A percentile compares a stretch with the other conserved stretches of the same genome.
These are phyloP conservation scores for Periophthalmus magnuspinnatus DNA, from an alignment of 2,797 vertebrate species.

Conservation along the genomic window DNA sequence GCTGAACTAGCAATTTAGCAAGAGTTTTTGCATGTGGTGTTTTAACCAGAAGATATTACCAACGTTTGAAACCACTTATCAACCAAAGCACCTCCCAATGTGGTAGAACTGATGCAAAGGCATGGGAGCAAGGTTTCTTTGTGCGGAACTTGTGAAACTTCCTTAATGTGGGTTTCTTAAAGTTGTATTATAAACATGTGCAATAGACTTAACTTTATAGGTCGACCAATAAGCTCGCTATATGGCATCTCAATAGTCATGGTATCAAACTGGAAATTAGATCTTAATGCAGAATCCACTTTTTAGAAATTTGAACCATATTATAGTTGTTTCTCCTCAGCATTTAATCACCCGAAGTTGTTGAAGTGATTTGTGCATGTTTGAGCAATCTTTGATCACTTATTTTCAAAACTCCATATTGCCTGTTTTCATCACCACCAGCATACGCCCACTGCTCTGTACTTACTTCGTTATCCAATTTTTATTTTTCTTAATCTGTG, in stretches of 20 bases:
- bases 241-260: not conserved
- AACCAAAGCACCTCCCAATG: not conserved
- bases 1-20: not conserved
- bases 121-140: not conserved
- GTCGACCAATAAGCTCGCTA: not conserved
- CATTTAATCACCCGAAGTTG: no score
- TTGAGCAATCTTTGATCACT: no score
- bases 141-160: not conserved
- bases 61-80: not conserved
- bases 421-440: no score
- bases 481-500: no score
- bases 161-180: not conserved
- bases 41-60: not conserved
- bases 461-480: no score
- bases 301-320: no score
- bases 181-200: not conserved
- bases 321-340: no score
- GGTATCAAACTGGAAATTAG: not conserved
- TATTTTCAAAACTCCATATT: no score
- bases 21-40: not conserved
- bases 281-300: no score
- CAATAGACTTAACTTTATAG: not conserved
- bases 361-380: no score
- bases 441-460: no score
- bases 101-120: not conserved